These are phyloP conservation scores for Cebus imitator DNA, from an alignment of 2,113 vertebrate species.

Conservation along the genomic window DNA sequence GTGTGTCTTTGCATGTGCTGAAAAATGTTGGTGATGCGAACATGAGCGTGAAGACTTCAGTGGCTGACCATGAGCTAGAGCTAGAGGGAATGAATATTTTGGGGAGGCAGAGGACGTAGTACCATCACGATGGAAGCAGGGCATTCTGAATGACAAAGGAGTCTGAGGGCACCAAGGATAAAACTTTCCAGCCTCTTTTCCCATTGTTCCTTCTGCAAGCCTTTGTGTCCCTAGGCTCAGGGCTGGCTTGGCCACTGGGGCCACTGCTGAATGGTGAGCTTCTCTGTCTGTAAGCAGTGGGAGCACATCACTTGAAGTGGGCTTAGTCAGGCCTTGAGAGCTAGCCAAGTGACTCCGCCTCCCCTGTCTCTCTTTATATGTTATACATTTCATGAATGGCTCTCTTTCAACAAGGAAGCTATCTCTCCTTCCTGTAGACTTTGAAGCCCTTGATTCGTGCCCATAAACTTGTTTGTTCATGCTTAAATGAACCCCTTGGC, in stretches of 20 bases:
- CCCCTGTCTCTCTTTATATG: neutral
- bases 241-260: neutral
- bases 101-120: neutral
- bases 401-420: slow-evolving; percentile 45
- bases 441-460: slow-evolving; percentile 30
- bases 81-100: neutral
- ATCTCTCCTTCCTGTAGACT: neutral
- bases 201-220: neutral
- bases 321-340: slow-evolving; percentile 1
- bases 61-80: neutral
- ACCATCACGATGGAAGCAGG: neutral
- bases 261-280: neutral
- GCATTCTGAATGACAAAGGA: neutral
- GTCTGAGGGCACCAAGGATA: neutral
- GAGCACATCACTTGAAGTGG: neutral
- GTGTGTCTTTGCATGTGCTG: neutral
- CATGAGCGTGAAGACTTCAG: neutral
- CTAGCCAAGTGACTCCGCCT: neutral
- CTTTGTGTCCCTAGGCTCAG: neutral
- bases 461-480: slow-evolving; percentile 19
- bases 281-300: neutral
- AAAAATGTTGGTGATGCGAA: neutral
- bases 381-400: neutral
- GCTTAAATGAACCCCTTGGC: slow-evolving; percentile 41
- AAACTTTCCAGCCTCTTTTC: neutral